phyloP scores from a whole-genome alignment of 1,140 invertebrate species.

The Littorina saxatilis region DNA sequence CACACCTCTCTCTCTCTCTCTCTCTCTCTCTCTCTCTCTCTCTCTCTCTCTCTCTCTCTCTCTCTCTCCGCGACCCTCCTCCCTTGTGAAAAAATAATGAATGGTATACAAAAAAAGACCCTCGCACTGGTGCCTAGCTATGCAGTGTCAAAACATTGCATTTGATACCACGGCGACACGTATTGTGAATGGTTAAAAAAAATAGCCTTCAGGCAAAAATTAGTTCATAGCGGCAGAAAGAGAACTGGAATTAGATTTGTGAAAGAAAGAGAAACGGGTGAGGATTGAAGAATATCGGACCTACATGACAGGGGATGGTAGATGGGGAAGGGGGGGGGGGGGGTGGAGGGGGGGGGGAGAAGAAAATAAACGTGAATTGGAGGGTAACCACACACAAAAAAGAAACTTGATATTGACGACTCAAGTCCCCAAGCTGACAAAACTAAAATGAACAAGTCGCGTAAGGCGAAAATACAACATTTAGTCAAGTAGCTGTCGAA shows the following conservation, averaged over 20 bases:
- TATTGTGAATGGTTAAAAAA: too few relatives aligned
- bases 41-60: too few relatives aligned
- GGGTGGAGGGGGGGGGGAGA: not conserved
- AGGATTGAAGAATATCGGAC: not conserved
- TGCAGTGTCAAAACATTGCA: constrained; percentile 28
- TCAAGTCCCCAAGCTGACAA: too few relatives aligned
- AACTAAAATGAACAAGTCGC: too few relatives aligned
- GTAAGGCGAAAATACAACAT: too few relatives aligned
- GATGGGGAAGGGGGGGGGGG: not conserved
- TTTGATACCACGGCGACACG: not conserved
- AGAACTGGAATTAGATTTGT: not conserved
- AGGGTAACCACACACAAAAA: not conserved
- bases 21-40: too few relatives aligned
- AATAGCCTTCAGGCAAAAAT: not conserved
- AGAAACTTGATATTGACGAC: not conserved
- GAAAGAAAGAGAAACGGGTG: not conserved
- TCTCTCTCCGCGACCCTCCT: too few relatives aligned
- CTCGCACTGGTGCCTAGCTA: not conserved
- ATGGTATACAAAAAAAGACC: constrained; percentile 17
- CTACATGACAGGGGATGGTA: not conserved
- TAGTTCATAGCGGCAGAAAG: not conserved
- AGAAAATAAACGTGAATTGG: not conserved
- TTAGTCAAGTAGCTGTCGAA: too few relatives aligned
- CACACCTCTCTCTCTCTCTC: too few relatives aligned
- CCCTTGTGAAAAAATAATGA: constrained; percentile 25